A percentile compares a stretch with the other conserved stretches of the same genome.
These are phyloP conservation scores for Rhinogobius similis DNA, from an alignment of 2,113 vertebrate genomes.

Conservation along the genomic window DNA sequence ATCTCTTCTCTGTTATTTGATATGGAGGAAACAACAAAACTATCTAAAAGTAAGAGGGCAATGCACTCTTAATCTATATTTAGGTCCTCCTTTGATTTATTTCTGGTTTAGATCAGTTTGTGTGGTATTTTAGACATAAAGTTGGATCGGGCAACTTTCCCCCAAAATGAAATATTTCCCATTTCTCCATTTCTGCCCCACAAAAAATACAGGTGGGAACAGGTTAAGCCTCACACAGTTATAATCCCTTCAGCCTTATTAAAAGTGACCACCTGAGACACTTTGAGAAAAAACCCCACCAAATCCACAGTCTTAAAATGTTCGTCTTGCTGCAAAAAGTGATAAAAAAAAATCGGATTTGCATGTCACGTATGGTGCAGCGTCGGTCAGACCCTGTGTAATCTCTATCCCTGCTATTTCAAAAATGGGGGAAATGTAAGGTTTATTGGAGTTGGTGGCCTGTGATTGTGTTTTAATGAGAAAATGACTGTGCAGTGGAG, in stretches of 20 bases:
- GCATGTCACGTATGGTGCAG: conserved; percentile 59
- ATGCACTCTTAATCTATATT: no score
- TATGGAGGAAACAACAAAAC: no score
- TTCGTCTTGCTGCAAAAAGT: conserved; percentile 31
- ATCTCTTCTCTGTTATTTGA: no score
- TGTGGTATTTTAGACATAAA: background rate
- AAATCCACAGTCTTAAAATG: conserved; percentile 49
- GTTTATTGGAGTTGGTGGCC: conserved; percentile 89
- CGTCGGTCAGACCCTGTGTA: conserved; percentile 75
- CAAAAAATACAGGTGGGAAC: conserved; percentile 38
- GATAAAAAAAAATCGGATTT: conserved; percentile 64
- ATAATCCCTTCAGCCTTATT: conserved; percentile 59
- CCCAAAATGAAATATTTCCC: conserved; percentile 6
- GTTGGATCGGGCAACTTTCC: conserved; percentile 38
- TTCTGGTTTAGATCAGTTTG: no score
- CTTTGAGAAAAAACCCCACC: conserved; percentile 32
- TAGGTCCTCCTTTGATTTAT: no score
- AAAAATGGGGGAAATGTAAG: conserved; percentile 79
- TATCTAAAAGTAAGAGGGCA: no score
- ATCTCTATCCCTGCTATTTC: conserved; percentile 74
- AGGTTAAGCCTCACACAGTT: conserved; percentile 25
- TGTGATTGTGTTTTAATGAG: conserved; percentile 95
- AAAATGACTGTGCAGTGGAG: conserved; percentile 81
- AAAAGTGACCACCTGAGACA: conserved; percentile 51
- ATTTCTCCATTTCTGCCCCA: conserved; percentile 22